These are phyloP conservation scores for Gymnogyps californianus DNA, from an alignment of 2,113 vertebrate species.

Conservation along the genomic window DNA sequence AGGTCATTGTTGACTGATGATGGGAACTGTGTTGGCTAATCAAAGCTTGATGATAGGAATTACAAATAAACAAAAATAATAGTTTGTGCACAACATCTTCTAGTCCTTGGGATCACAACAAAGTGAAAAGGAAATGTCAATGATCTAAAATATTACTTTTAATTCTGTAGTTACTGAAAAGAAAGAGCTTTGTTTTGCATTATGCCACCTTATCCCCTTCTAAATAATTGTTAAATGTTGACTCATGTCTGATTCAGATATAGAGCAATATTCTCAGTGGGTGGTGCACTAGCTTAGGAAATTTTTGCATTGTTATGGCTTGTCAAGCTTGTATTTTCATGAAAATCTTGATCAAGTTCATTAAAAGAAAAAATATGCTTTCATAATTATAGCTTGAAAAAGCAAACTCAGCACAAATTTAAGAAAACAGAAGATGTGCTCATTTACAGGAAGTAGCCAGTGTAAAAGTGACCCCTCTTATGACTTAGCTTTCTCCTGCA, in stretches of 20 bases:
- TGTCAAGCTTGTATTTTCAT: slow-evolving; percentile 35
- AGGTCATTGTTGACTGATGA: slow-evolving; percentile 1
- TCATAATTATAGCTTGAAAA: not conserved
- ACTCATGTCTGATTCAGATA: slow-evolving; percentile 47
- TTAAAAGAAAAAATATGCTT: not conserved
- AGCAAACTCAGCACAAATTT: not conserved
- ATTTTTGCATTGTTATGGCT: slow-evolving; percentile 25
- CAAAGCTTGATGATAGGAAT: not conserved
- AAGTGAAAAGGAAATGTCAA: not conserved
- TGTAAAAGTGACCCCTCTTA: not conserved
- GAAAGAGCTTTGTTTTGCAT: not conserved
- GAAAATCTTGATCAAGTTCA: not conserved
- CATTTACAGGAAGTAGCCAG: not conserved
- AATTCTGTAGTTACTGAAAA: not conserved
- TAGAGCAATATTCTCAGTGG: slow-evolving; percentile 19
- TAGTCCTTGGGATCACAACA: not conserved
- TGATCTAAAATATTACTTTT: not conserved
- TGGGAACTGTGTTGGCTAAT: slow-evolving; percentile 4
- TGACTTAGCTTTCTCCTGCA: not conserved
- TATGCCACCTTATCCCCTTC: not conserved
- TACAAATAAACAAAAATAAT: not conserved
- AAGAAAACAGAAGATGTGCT: not conserved
- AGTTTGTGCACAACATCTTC: not conserved
- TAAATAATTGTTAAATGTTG: slow-evolving; percentile 1
- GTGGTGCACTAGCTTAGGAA: slow-evolving; percentile 21